phyloP scores from a whole-genome alignment of 64 coral and sea anemone genomes.

The Acropora tenuis region DNA sequence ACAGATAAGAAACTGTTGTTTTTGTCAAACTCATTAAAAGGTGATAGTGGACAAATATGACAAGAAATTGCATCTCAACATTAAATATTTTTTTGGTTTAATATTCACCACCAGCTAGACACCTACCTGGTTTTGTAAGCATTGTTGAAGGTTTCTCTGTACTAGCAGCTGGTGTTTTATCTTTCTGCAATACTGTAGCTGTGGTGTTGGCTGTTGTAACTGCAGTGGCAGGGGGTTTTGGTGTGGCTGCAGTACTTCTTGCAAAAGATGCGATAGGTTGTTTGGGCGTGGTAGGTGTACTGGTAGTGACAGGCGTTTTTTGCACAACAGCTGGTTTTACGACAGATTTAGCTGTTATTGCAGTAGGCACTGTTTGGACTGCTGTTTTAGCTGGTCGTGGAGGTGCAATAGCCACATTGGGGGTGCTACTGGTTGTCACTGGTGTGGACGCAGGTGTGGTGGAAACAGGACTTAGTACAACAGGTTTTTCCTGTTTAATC shows the following conservation, averaged over 20 bases:
- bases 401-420: background rate
- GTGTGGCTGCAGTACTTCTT: background rate
- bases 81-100: background rate
- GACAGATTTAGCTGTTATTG: background rate
- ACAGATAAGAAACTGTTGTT: background rate
- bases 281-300: conserved; percentile 18
- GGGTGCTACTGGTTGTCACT: background rate
- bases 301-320: conserved; percentile 14
- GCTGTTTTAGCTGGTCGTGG: conserved; percentile 31
- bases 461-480: background rate
- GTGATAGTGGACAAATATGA: no score
- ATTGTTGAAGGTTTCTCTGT: conserved; percentile 12
- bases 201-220: conserved; percentile 23
- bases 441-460: conserved; percentile 18
- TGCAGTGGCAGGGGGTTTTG: background rate
- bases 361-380: background rate
- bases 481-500: conserved; percentile 44
- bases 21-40: no score
- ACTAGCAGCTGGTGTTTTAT: background rate
- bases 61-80: background rate
- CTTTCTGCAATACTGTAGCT: background rate
- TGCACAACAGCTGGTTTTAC: conserved; percentile 36
- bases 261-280: conserved; percentile 30
- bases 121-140: conserved; percentile 13
- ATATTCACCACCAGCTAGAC: background rate